These are phyloP conservation scores for Thryonomys swinderianus DNA, from an alignment of 2,113 vertebrate genomes.

Conservation along the genomic window DNA sequence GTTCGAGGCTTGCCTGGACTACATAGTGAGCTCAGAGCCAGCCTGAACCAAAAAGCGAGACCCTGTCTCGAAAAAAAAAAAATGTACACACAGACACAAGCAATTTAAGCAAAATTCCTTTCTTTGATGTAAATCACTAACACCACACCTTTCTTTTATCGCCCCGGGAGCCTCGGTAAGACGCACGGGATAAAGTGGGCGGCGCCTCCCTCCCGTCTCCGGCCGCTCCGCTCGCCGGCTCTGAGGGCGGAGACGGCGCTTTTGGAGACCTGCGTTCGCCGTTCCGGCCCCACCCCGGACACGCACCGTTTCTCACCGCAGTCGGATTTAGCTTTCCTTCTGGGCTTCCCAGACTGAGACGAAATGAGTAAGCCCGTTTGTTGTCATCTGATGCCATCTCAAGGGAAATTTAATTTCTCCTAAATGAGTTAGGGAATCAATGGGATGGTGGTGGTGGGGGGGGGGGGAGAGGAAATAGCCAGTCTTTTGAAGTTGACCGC, in stretches of 20 bases:
- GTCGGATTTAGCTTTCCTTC: constrained; percentile 12
- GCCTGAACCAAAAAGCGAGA: no score
- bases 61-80: no score
- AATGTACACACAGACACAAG: background rate
- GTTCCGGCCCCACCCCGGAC: background rate
- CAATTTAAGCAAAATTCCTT: background rate
- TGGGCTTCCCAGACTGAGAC: background rate
- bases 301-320: background rate
- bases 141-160: background rate
- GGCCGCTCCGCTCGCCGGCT: background rate
- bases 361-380: background rate
- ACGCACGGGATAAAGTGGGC: background rate
- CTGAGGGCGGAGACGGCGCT: background rate
- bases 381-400: background rate
- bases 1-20: no score
- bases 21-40: no score
- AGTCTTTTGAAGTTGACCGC: background rate
- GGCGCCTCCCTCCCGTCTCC: background rate
- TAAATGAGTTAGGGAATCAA: background rate
- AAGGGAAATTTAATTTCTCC: constrained; percentile 23
- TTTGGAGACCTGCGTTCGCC: background rate
- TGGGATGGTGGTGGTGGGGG: no score
- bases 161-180: background rate
- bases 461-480: background rate
- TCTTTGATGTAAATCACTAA: background rate